A percentile compares a stretch with the other conserved stretches of the same genome.
Evolutionary conservation across 2,888 invertebrate species (phyloP).

Genomic region (Eustalomyia histrio): DNA sequence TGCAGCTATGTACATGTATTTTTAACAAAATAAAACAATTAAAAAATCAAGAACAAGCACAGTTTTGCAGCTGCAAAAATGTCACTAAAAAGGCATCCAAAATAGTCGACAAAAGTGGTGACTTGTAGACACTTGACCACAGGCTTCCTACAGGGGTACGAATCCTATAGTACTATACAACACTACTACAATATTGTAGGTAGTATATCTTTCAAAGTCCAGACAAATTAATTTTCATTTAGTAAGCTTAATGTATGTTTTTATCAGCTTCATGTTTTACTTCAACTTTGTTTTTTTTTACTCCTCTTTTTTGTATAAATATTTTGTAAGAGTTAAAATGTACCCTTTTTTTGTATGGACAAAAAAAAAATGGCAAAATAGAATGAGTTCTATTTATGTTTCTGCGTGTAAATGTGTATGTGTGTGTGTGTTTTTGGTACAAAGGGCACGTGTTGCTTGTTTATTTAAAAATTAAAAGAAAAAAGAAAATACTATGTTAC

Average conservation of each 20-base stretch:
- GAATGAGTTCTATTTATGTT: neutral
- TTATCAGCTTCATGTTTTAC: constrained; percentile 43
- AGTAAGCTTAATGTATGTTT: constrained; percentile 59
- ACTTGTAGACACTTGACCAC: too few species aligned
- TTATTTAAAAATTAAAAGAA: constrained; percentile 48
- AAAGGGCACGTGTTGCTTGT: constrained; percentile 58
- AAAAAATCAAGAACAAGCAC: too few species aligned
- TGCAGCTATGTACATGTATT: too few species aligned
- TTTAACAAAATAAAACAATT: too few species aligned
- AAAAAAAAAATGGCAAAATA: neutral
- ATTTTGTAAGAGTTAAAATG: constrained; percentile 30
- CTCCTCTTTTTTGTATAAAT: neutral
- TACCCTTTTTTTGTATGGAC: constrained; percentile 21
- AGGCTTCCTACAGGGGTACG: too few species aligned
- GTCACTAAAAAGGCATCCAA: too few species aligned
- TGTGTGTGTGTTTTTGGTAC: constrained; percentile 8
- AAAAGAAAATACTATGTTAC: neutral
- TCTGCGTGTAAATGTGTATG: neutral
- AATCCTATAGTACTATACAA: neutral
- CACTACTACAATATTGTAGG: neutral
- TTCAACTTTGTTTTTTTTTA: neutral
- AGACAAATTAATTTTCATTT: constrained; percentile 66
- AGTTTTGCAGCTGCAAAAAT: too few species aligned
- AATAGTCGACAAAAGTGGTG: too few species aligned
- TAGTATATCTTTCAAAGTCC: constrained; percentile 56